These are phyloP conservation scores for Ochropleura leucogaster DNA, from an alignment of 2,888 invertebrate species.

Conservation along the genomic window DNA sequence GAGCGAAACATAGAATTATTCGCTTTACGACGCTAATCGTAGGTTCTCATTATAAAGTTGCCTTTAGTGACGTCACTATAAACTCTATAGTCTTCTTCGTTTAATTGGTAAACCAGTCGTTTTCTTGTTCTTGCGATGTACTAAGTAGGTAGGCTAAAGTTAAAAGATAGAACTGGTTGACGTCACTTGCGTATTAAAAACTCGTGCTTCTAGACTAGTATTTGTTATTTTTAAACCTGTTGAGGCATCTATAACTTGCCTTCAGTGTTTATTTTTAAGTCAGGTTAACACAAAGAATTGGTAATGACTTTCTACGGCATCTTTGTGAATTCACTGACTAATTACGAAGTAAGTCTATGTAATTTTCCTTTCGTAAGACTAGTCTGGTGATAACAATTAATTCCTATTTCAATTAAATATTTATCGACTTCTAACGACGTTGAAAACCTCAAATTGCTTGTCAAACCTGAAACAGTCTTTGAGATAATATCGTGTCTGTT, in stretches of 20 bases:
- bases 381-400: background rate
- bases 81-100: background rate
- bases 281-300: background rate
- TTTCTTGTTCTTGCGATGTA: background rate
- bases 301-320: background rate
- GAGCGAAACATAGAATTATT: slow-evolving; percentile 22
- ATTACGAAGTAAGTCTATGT: background rate
- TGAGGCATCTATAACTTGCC: slow-evolving; percentile 8
- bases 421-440: slow-evolving; percentile 14
- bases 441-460: slow-evolving; percentile 30
- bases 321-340: background rate
- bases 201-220: slow-evolving; percentile 39
- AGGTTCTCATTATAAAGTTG: background rate
- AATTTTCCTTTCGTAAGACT: background rate
- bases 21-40: background rate
- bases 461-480: slow-evolving; percentile 22
- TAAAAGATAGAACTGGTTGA: slow-evolving; percentile 17
- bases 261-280: slow-evolving; percentile 3
- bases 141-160: background rate
- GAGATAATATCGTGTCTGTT: slow-evolving; percentile 24
- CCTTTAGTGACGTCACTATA: background rate
- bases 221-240: slow-evolving; percentile 49
- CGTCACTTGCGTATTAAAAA: slow-evolving; percentile 24
- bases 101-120: background rate
- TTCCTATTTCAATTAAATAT: slow-evolving; percentile 7